Conservation (phyloP, 2,888 invertebrate genomes). For the Helicoverpa assulta region DNA sequence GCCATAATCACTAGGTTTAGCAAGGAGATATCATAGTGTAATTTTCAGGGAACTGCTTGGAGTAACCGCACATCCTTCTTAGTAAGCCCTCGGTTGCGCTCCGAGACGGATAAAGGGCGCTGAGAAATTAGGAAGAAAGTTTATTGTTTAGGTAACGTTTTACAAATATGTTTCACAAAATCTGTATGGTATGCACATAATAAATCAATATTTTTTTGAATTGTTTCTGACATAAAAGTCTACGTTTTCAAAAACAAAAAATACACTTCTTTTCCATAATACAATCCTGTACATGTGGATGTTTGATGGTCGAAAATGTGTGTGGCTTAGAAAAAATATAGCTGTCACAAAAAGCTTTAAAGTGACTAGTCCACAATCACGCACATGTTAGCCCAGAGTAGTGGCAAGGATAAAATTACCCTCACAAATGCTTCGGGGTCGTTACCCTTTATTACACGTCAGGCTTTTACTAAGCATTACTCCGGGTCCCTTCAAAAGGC, state of each 20-base stretch:
- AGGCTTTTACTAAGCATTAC: constrained; percentile 68
- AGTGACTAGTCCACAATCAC: constrained; percentile 17
- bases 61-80: constrained; percentile 43
- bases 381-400: constrained; percentile 47
- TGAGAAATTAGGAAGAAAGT: background rate
- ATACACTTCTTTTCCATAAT: too few species aligned
- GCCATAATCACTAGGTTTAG: constrained; percentile 39
- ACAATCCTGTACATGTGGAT: too few species aligned
- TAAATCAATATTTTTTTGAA: too few species aligned
- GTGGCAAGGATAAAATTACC: constrained; percentile 76
- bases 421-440: constrained; percentile 78
- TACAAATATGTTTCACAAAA: too few species aligned
- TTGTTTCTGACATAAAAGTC: too few species aligned
- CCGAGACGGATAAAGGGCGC: constrained; percentile 36
- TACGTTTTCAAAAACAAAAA: too few species aligned
- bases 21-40: constrained; percentile 25
- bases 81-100: constrained; percentile 42
- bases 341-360: background rate
- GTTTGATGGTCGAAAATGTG: too few species aligned
- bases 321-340: background rate
- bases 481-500: constrained; percentile 55
- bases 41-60: constrained; percentile 27
- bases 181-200: too few species aligned
- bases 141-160: background rate
- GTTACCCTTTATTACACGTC: constrained; percentile 81